Percentiles rank a stretch among this genome's conserved stretches.
phyloP scores from a whole-genome alignment of 2,113 vertebrate genomes.

The Sinocyclocheilus grahami region DNA sequence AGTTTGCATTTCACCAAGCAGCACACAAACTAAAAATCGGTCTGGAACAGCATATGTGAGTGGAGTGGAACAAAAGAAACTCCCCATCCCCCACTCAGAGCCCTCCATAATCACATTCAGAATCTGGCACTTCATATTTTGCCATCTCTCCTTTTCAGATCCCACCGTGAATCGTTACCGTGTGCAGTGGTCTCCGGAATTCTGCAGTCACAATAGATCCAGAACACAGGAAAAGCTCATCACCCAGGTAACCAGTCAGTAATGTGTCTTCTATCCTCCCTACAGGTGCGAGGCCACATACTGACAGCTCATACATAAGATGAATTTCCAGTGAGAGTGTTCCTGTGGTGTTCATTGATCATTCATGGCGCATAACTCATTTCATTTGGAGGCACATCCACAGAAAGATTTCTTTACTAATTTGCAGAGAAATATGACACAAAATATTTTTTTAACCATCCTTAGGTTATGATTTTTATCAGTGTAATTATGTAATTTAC shows the following conservation, averaged over 20 bases:
- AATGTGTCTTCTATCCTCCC: constrained; percentile 26
- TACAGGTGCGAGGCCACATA: constrained; percentile 33
- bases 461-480: constrained; percentile 5
- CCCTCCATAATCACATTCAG: not conserved
- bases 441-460: not conserved
- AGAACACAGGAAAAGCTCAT: constrained; percentile 61
- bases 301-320: constrained; percentile 43
- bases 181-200: constrained; percentile 84
- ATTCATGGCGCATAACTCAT: not conserved
- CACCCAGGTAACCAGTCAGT: constrained; percentile 63
- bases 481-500: not conserved
- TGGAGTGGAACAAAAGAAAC: not conserved
- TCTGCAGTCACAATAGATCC: constrained; percentile 81
- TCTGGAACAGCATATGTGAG: not conserved
- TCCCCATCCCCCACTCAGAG: not conserved
- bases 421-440: not conserved
- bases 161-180: constrained; percentile 73
- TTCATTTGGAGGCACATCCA: constrained; percentile 20
- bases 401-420: constrained; percentile 7
- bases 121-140: constrained; percentile 7
- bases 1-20: not conserved
- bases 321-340: constrained; percentile 16
- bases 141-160: constrained; percentile 52
- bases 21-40: not conserved
- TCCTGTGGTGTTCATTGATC: constrained; percentile 35